Evolutionary conservation across 1,140 invertebrate genomes (phyloP), one percentile per base, ranked within the genome.

Genomic region (Nylanderia fulva): DNA sequence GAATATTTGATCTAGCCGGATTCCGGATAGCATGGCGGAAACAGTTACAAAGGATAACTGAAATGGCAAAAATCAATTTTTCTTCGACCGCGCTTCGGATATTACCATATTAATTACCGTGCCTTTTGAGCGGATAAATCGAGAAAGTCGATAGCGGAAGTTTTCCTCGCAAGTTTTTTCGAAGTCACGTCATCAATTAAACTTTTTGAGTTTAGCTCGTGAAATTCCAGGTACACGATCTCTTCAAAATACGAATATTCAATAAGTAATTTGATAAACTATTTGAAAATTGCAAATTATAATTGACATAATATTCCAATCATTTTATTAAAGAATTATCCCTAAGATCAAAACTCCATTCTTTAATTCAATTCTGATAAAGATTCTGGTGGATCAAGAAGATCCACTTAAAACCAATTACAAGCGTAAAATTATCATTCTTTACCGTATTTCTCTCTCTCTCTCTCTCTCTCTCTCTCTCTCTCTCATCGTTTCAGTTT

Each of bases 381-480:
- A 56, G 27, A 77, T 56, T 79, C 60, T 15, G 15, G 6, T 18
- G 48, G 24, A 88, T 74, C 61, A 54, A 11, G 13, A 7, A 36
- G 68, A 86, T 76, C 63, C 56, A 45, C 45, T 36, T 36, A n/a
- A 45, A 33, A 42, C 21, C 48, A 72, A 72, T 54, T 85, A 89
- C 80, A 85, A 87, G 75, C 36, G 58, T 61, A 48, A 90, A 89
- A 90, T 87, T 90, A 90, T 85, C 86, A 86, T 84, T 79, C 80
- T 21, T 54, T 33, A 33, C 3, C 84, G 58, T 33, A 80, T 82
- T 75, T 33, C 29, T 33, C 29, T n/a, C n/a, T n/a, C n/a, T n/a
- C n/a, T n/a, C n/a, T n/a, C n/a, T n/a, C n/a, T 33, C 29, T 33
- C 29, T n/a, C n/a, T n/a, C n/a, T n/a, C n/a, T n/a, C n/a, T n/a